Conservation (phyloP, 1,140 invertebrate species). For the Phymorhynchus buccinoides region DNA sequence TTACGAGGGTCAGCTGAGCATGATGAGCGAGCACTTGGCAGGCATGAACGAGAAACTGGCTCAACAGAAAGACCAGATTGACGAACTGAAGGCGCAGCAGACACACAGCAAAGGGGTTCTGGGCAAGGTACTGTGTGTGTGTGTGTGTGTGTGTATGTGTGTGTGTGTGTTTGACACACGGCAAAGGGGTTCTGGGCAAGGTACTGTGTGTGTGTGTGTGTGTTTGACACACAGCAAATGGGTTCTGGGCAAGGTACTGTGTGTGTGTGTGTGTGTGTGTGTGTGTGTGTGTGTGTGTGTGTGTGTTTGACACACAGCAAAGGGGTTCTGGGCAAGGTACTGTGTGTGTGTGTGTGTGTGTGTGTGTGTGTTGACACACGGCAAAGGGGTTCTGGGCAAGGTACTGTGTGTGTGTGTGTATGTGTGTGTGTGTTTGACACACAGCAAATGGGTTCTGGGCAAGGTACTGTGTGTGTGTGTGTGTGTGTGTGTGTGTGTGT, state of each 20-base stretch:
- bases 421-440: too few relatives aligned
- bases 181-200: conserved; percentile 30
- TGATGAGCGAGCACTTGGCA: conserved; percentile 93
- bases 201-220: conserved; percentile 25
- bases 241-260: conserved; percentile 29
- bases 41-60: conserved; percentile 92
- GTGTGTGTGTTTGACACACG: too few relatives aligned
- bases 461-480: too few relatives aligned
- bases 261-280: conserved; percentile 26
- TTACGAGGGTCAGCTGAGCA: conserved; percentile 90
- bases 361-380: conserved; percentile 10
- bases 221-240: too few relatives aligned
- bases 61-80: conserved; percentile 82
- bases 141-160: conserved; percentile 24
- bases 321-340: conserved; percentile 30
- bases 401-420: conserved; percentile 26
- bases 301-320: too few relatives aligned
- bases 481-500: too few relatives aligned
- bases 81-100: conserved; percentile 70
- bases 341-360: conserved; percentile 23
- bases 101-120: conserved; percentile 46
- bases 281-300: too few relatives aligned
- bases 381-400: conserved; percentile 30
- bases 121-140: too few relatives aligned
- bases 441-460: too few relatives aligned